Evolutionary conservation across 2,888 invertebrate genomes (phyloP).

Genomic region (Lasioglossum calceatum): DNA sequence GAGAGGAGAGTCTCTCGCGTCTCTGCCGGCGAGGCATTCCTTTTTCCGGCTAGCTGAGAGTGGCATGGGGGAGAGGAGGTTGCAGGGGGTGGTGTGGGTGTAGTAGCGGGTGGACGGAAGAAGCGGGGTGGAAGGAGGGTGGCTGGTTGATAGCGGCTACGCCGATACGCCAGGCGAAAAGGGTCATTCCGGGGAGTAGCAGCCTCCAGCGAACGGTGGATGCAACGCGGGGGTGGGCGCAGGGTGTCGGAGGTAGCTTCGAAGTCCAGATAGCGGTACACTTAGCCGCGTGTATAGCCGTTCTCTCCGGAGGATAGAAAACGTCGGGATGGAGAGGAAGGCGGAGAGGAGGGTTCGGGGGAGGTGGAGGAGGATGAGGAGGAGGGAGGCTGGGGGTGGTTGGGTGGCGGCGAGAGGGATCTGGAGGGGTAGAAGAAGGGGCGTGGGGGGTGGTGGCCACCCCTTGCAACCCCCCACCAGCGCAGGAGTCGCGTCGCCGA

Average conservation of each 20-base stretch:
- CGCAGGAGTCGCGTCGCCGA: constrained; percentile 78
- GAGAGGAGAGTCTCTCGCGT: constrained; percentile 59
- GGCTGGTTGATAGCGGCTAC: constrained; percentile 52
- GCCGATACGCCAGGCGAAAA: constrained; percentile 68
- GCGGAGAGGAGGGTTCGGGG: constrained; percentile 4
- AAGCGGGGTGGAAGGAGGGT: constrained; percentile 24
- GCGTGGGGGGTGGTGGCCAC: constrained; percentile 69
- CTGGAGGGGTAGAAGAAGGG: constrained; percentile 55
- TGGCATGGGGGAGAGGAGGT: background rate
- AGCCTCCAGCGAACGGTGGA: constrained; percentile 65
- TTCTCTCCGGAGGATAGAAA: constrained; percentile 71
- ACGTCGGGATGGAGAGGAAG: constrained; percentile 52
- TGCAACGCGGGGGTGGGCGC: constrained; percentile 55
- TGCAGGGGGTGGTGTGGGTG: background rate
- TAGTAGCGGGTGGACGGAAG: constrained; percentile 4
- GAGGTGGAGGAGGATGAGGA: constrained; percentile 29
- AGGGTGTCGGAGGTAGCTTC: constrained; percentile 70
- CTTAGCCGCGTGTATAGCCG: constrained; percentile 76
- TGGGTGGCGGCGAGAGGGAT: constrained; percentile 45
- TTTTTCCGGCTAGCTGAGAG: constrained; percentile 48
- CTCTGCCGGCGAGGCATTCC: constrained; percentile 61
- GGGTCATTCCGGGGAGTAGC: constrained; percentile 72
- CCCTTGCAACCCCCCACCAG: constrained; percentile 77
- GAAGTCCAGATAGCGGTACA: constrained; percentile 76
- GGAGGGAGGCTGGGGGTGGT: constrained; percentile 34